Conservation (phyloP, 2,888 invertebrate species). For the Melinaea marsaeus region DNA sequence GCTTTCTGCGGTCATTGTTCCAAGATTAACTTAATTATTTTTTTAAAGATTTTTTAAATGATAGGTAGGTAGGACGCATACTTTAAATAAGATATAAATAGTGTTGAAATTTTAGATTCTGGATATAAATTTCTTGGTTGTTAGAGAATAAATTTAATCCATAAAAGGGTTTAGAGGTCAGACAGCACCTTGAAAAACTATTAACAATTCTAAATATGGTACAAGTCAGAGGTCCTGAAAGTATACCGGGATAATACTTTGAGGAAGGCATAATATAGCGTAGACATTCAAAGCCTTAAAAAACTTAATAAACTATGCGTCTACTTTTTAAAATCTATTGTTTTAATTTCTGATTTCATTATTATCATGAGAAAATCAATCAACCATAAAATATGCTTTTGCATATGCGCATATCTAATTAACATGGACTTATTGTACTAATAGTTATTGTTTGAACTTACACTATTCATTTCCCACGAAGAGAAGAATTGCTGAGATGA, state of each 20-base stretch:
- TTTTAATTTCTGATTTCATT: neutral
- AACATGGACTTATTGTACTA: slow-evolving; percentile 13
- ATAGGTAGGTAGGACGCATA: neutral
- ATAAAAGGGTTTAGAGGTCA: slow-evolving; percentile 2
- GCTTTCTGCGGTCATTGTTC: no score
- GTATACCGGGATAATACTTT: neutral
- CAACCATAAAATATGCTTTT: slow-evolving; percentile 2
- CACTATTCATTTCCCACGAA: slow-evolving; percentile 36
- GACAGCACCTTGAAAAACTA: slow-evolving; percentile 1
- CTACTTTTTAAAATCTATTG: neutral
- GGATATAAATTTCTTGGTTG: neutral
- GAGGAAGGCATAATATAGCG: neutral
- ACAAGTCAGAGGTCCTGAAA: neutral
- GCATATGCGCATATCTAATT: slow-evolving; percentile 3
- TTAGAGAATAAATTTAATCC: slow-evolving; percentile 2
- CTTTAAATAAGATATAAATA: neutral
- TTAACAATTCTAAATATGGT: slow-evolving; percentile 4
- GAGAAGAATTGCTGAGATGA: slow-evolving; percentile 32
- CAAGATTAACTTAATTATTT: no score
- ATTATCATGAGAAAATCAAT: slow-evolving; percentile 16
- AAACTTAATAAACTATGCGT: no score
- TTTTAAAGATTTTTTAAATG: no score
- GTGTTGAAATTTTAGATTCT: neutral
- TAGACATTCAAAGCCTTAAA: neutral
- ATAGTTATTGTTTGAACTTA: slow-evolving; percentile 17